Base-by-base conservation (phyloP, 2,888 invertebrate species). In the Xanthorhoe designata region DNA sequence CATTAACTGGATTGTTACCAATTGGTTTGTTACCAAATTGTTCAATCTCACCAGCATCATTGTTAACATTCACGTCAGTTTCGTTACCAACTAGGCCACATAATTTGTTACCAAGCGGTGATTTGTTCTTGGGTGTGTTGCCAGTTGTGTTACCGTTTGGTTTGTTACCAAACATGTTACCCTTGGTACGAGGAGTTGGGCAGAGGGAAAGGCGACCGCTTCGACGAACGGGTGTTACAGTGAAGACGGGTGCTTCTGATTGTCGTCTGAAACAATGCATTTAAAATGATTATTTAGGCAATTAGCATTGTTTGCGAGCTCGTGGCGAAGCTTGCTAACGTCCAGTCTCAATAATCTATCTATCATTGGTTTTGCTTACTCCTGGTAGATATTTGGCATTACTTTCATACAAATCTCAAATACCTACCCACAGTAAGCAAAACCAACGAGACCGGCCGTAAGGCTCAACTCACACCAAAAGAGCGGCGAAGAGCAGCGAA, bases 171-270 rank as follows among this genome's bases (percentile, higher is more conserved):
- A 79, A 0, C 77, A 75, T 10, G 52, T 66, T 0, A 86, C 83
- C 0, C 38, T 38, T 38, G 38, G 13, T 42, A 83, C 80, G 1
- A 78, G 56, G 63, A 42, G 61, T 50, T 13, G 68, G 42, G 35
- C 60, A 52, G 19, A 59, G 63, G 7, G 74, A 69, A 0, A 93
- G 74, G 0, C 94, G 79, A 0, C 85, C 88, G 67, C 94, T 94
- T 50, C 94, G 85, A 0, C 94, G 82, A 0, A 94, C 94, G 0
- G 94, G 94, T 0, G 94, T 94, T 49, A 91, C 90, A 1, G 89
- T 86, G 71, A 85, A 87, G 66, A 63, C 17, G 0, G 71, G 64
- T 0, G 81, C 83, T 4, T 70, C 76, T 0, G 86, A 83, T 55
- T 84, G 77, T 1, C 84, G 82, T 3, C 86, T 86, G 78, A 0